phyloP scores from a whole-genome alignment of 2,888 invertebrate genomes.

The Megastigmus dorsalis region DNA sequence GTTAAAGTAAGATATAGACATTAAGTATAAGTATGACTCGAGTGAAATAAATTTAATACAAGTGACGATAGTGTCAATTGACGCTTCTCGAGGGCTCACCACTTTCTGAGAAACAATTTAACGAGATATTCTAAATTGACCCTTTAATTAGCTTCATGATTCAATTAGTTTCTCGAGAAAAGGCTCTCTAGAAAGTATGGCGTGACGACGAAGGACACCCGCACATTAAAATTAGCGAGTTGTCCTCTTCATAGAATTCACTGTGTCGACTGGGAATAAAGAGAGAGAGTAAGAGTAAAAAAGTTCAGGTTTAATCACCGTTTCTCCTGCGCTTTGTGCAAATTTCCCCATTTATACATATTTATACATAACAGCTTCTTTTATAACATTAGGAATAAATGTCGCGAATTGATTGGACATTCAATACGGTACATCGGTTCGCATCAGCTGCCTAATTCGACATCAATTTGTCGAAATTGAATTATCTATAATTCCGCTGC shows the following conservation, averaged over 20 bases:
- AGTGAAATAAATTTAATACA: background rate
- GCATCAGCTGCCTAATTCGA: too few relatives aligned
- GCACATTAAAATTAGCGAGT: constrained; percentile 37
- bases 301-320: too few relatives aligned
- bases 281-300: constrained; percentile 8
- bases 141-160: constrained; percentile 51
- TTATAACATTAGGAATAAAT: too few relatives aligned
- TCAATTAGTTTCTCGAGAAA: constrained; percentile 47
- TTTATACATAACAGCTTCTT: too few relatives aligned
- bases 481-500: too few relatives aligned
- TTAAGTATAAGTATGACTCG: too few relatives aligned
- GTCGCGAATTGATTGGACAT: too few relatives aligned
- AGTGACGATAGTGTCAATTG: constrained; percentile 12
- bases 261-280: background rate
- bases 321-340: too few relatives aligned
- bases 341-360: too few relatives aligned
- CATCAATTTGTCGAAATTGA: too few relatives aligned
- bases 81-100: background rate
- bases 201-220: constrained; percentile 16
- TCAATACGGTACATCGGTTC: too few relatives aligned
- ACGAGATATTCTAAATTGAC: constrained; percentile 43
- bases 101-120: constrained; percentile 42
- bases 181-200: constrained; percentile 31
- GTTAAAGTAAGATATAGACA: too few relatives aligned
- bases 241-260: constrained; percentile 25